Base-by-base conservation (phyloP, 2,113 vertebrate species). In the Misgurnus anguillicaudatus region DNA sequence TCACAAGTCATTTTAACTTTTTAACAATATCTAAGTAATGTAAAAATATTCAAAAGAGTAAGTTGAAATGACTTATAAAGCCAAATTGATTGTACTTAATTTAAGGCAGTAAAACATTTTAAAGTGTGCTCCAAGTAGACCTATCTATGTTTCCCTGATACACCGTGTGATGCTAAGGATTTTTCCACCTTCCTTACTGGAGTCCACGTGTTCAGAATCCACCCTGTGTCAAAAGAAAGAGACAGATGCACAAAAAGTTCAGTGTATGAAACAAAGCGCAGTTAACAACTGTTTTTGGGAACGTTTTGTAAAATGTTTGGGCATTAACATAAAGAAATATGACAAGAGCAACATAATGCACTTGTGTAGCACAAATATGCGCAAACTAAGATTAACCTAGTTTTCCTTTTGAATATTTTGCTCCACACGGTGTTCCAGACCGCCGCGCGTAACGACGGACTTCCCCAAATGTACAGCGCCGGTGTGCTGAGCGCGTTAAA, bases 401-500 rank as follows among this genome's bases (percentile, higher is more conserved):
- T n/a, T 13, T 38, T 75, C 21, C 68, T 47, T 17, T 42, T 41
- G 66, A 87, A 90, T 11, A 89, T 3, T 78, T 83, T 86, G 21
- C 86, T 38, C 91, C 92, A 93, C 82, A 89, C 82, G 0, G 17
- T 31, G 13, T 11, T 85, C 90, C 90, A 90, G 38, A 92, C 87
- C 6, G 90, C 91, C 2, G 11, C 45, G 21, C 91, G 86, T 63
- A 93, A 86, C 31, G 90, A 82, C 6, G 92, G 92, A 51, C 92
- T 93, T 8, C 88, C 91, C 90, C 92, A 91, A 11, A 93, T 85
- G 83, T 93, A 93, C 41, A 92, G 78, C 0, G 89, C 82, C 0
- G 92, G 89, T 0, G 92, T 93, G 63, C 90, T 89, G 78, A 92
- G 85, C 0, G 92, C 90, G 77, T 93, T 92, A 58, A 93, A 69